These are phyloP conservation scores for Ostrea edulis DNA, from an alignment of 1,140 invertebrate species.

Conservation along the genomic window DNA sequence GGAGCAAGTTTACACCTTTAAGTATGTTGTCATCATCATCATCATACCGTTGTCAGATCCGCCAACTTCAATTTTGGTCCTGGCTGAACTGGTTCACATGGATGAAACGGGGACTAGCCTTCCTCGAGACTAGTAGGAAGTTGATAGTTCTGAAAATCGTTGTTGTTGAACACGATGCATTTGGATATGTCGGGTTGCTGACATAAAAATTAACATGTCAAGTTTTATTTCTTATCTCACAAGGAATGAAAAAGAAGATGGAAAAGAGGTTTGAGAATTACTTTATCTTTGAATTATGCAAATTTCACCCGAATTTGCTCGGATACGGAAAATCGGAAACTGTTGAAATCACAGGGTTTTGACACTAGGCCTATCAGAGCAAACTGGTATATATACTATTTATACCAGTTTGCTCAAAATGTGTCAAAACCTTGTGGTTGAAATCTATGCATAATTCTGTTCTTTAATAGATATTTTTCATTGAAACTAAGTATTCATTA, in stretches of 20 bases:
- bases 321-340: background rate
- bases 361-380: no score
- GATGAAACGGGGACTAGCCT: background rate
- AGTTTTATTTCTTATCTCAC: constrained; percentile 50
- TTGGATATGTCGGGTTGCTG: background rate
- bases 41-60: no score
- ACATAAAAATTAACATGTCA: constrained; percentile 29
- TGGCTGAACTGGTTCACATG: background rate
- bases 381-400: no score
- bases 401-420: no score
- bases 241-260: constrained; percentile 47
- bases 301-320: background rate
- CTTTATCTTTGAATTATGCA: background rate
- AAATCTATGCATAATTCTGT: no score
- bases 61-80: no score
- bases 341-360: no score
- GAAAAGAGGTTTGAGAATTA: constrained; percentile 42
- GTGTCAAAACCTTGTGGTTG: no score
- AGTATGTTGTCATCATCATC: no score
- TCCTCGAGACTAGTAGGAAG: background rate
- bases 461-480: no score
- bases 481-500: no score
- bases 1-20: no score
- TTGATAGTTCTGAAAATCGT: background rate
- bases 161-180: background rate